Evolutionary conservation across 2,113 vertebrate species (phyloP), one percentile per base, ranked within the genome.

Genomic region (Clarias macrocephalus): DNA sequence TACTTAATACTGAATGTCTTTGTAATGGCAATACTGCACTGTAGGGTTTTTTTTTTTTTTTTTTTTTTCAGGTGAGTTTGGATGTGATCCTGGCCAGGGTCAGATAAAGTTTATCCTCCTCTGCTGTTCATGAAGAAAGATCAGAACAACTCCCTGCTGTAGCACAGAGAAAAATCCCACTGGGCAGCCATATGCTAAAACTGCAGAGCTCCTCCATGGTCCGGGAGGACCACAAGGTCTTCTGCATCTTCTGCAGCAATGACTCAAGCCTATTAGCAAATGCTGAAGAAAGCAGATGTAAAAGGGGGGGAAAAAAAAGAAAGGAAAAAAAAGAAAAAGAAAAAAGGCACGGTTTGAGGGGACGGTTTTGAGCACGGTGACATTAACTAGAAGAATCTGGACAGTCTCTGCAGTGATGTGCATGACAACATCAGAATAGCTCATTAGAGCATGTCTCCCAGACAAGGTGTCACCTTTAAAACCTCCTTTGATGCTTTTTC

Each of bases 221-320:
- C 90, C 90, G 63, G 85, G 72, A 89, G 90, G 90, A 83, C 63
- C 90, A 79, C 88, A 91, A 89, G 90, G 90, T 83, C 90, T 89
- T 82, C 66, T 85, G 86, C 75, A 82, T 85, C 66, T 83, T 88
- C 86, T 87, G 84, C 60, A 84, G 84, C 80, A 84, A 30, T 21
- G 60, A 88, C 75, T 84, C 57, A 86, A 66, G 4, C 65, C 72
- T 79, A 54, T 86, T 77, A 70, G 73, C 68, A 68, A 80, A 68
- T 25, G 37, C 65, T 42, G 48, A 73, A 79, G 63, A 73, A 80
- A 52, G 72, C 62, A 19, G 80, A 23, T 28, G 18, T 59, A 42
- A 42, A 63, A 54, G 48, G 48, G 3, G 48, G 48, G 48, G 0
- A 6, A 48, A 8, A 42, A 3, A 42, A 5, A 42, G 42, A 42